A percentile compares a stretch with the other conserved stretches of the same genome.
Conservation (phyloP, 2,888 invertebrate species). For the Reticulitermes lucifugus region DNA sequence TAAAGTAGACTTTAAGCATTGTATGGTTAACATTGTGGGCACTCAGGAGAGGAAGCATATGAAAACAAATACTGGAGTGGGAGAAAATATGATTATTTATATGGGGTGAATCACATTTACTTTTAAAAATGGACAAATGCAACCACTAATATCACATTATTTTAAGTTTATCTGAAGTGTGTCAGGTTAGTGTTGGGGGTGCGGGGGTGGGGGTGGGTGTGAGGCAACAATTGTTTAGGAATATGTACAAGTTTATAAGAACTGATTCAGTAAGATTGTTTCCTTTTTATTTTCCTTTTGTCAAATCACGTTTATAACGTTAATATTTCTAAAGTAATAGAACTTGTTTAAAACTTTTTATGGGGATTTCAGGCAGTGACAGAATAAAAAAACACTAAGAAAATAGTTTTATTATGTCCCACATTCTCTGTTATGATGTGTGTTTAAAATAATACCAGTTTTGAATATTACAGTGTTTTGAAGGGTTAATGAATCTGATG, state of each 20-base stretch:
- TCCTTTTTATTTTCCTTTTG: constrained; percentile 40
- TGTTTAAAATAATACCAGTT: constrained; percentile 43
- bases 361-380: constrained; percentile 51
- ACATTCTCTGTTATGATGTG: constrained; percentile 36
- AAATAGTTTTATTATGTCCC: constrained; percentile 49
- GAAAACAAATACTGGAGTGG: background rate
- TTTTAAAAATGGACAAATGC: constrained; percentile 39
- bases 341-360: constrained; percentile 46
- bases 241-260: constrained; percentile 43
- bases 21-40: background rate
- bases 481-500: constrained; percentile 20
- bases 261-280: constrained; percentile 30
- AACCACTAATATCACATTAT: constrained; percentile 28
- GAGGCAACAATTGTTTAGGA: constrained; percentile 24
- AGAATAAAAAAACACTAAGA: constrained; percentile 51
- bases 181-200: background rate
- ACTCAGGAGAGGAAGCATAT: background rate
- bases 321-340: constrained; percentile 45
- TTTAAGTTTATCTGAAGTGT: constrained; percentile 26
- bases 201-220: too few relatives aligned
- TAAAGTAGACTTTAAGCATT: background rate
- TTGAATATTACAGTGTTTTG: constrained; percentile 42
- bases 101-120: constrained; percentile 23
- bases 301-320: constrained; percentile 47
- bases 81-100: constrained; percentile 16